phyloP scores from a whole-genome alignment of 2,113 vertebrate genomes.

The Lycocorax pyrrhopterus region DNA sequence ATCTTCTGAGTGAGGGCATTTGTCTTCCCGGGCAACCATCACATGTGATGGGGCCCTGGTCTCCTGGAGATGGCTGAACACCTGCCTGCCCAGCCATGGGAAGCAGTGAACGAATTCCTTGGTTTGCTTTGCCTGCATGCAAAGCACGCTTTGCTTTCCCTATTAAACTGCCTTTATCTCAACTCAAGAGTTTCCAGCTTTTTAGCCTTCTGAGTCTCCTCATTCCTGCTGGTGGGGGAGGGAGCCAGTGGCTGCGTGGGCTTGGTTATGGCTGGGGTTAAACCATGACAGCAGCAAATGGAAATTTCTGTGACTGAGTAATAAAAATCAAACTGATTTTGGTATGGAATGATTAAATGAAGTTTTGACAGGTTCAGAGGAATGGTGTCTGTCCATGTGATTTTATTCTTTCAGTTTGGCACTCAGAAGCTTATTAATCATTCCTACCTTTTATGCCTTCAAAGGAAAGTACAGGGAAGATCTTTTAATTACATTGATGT shows the following conservation, averaged over 20 bases:
- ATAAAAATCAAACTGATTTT: neutral
- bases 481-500: neutral
- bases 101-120: neutral
- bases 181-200: neutral
- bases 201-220: neutral
- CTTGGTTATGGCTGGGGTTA: neutral
- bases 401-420: neutral
- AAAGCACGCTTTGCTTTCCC: neutral
- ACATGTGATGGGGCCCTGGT: neutral
- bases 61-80: neutral
- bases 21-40: neutral
- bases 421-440: neutral
- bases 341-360: neutral
- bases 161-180: neutral
- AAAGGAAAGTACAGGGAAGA: neutral
- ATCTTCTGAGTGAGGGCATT: neutral
- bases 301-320: neutral
- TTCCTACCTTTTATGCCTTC: neutral
- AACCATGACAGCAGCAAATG: neutral
- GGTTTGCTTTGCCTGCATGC: neutral
- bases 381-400: neutral
- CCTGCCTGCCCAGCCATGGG: neutral
- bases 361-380: neutral
- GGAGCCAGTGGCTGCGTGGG: accelerated
- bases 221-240: neutral